phyloP scores from a whole-genome alignment of 1,140 invertebrate species.

The Maconellicoccus hirsutus region DNA sequence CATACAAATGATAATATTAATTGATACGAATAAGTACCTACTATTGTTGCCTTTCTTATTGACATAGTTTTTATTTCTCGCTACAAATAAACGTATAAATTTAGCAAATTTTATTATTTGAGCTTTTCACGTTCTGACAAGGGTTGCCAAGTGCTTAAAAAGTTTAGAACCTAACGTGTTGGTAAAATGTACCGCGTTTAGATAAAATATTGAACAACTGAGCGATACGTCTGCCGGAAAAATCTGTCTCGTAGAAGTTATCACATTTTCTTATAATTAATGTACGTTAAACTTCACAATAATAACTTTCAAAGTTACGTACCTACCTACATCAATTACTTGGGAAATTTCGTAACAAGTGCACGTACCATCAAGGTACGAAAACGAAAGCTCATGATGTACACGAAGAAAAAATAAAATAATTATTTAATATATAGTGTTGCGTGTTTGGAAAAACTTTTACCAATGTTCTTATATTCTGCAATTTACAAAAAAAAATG shows the following conservation, averaged over 20 bases:
- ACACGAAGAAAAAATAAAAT: not conserved
- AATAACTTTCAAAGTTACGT: not conserved
- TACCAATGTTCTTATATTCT: not conserved
- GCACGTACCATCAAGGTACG: not conserved
- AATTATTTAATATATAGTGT: not conserved
- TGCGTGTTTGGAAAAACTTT: not conserved
- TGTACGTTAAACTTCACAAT: conserved; percentile 4
- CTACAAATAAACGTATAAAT: too few species aligned
- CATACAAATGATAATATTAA: too few species aligned
- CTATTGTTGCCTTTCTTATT: too few species aligned
- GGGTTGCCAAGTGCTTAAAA: too few species aligned
- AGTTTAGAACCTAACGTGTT: too few species aligned
- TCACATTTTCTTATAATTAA: conserved; percentile 1
- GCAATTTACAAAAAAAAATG: too few species aligned
- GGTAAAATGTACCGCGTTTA: not conserved
- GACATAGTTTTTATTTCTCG: too few species aligned
- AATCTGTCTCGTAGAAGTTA: conserved; percentile 3
- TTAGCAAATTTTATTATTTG: too few species aligned
- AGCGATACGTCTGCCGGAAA: not conserved
- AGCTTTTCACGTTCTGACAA: too few species aligned
- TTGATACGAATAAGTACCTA: too few species aligned
- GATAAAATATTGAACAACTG: not conserved
- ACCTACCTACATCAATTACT: not conserved
- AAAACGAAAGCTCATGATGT: not conserved
- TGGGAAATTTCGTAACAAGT: not conserved